Conservation (phyloP, 2,113 vertebrate genomes). For the Mobula birostris region DNA sequence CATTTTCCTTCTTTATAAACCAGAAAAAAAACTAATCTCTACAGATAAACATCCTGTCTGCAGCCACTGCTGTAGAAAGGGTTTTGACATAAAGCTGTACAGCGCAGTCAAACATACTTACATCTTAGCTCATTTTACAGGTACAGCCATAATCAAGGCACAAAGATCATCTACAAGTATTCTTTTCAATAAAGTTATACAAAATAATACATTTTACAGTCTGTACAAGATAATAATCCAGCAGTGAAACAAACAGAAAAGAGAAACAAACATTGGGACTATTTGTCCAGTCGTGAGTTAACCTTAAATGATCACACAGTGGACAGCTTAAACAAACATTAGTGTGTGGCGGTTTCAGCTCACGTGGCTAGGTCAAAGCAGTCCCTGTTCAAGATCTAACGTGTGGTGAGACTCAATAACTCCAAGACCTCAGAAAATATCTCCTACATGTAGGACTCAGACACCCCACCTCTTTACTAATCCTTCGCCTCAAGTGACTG, state of each 20-base stretch:
- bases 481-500: slow-evolving; percentile 53
- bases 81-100: slow-evolving; percentile 83
- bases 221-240: slow-evolving; percentile 92
- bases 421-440: slow-evolving; percentile 51
- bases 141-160: slow-evolving; percentile 95
- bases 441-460: slow-evolving; percentile 46
- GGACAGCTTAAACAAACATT: slow-evolving; percentile 60
- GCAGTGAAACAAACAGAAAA: slow-evolving; percentile 64
- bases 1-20: slow-evolving; percentile 75
- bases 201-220: slow-evolving; percentile 97
- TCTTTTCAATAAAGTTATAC: slow-evolving; percentile 95
- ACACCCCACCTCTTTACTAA: slow-evolving; percentile 50
- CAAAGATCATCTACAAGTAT: slow-evolving; percentile 94
- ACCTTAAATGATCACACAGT: slow-evolving; percentile 62
- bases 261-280: slow-evolving; percentile 43
- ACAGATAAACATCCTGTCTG: slow-evolving; percentile 71
- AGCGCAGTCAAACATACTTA: slow-evolving; percentile 85
- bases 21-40: slow-evolving; percentile 77
- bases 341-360: slow-evolving; percentile 61
- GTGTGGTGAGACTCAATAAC: slow-evolving; percentile 58
- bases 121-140: slow-evolving; percentile 93
- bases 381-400: slow-evolving; percentile 67
- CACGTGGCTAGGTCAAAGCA: slow-evolving; percentile 56
- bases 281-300: slow-evolving; percentile 56
- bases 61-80: slow-evolving; percentile 74